Conservation (phyloP, 1,140 invertebrate genomes). For the Drosophila pseudoananassae region DNA sequence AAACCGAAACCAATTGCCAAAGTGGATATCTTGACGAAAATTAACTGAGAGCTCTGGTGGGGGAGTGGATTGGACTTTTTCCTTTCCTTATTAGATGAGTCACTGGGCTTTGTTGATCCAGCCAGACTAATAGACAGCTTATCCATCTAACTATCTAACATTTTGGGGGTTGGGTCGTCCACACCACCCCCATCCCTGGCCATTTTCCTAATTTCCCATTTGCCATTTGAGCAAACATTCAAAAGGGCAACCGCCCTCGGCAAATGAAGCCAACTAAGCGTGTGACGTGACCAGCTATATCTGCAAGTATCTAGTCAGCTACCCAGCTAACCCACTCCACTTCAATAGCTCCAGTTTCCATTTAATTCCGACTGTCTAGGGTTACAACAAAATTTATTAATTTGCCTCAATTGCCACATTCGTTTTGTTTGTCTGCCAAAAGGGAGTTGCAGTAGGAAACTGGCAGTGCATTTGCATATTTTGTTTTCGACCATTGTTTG, state of each 20-base stretch:
- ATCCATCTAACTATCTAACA: conserved; percentile 45
- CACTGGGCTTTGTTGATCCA: conserved; percentile 33
- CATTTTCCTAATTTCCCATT: conserved; percentile 18
- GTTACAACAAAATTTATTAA: conserved; percentile 69
- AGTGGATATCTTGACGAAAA: conserved; percentile 62
- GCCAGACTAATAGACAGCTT: conserved; percentile 24
- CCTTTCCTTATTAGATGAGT: conserved; percentile 51
- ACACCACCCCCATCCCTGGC: not conserved
- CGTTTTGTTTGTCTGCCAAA: conserved; percentile 41
- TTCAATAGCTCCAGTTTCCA: conserved; percentile 41
- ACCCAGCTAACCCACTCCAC: conserved; percentile 11
- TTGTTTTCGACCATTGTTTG: conserved; percentile 30
- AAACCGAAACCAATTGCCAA: conserved; percentile 28
- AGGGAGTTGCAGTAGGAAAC: conserved; percentile 19
- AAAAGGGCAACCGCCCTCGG: conserved; percentile 42
- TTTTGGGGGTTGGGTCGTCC: conserved; percentile 23
- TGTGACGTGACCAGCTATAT: conserved; percentile 60
- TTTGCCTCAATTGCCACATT: conserved; percentile 65
- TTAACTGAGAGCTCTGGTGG: conserved; percentile 32
- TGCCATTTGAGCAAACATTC: conserved; percentile 51
- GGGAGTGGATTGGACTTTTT: not conserved
- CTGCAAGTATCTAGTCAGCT: conserved; percentile 7
- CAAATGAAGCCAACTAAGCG: conserved; percentile 76
- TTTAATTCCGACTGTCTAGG: conserved; percentile 45
- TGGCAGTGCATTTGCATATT: conserved; percentile 52